These are phyloP conservation scores for Alfaro cultratus DNA, from an alignment of 2,797 vertebrate genomes.

Conservation along the genomic window DNA sequence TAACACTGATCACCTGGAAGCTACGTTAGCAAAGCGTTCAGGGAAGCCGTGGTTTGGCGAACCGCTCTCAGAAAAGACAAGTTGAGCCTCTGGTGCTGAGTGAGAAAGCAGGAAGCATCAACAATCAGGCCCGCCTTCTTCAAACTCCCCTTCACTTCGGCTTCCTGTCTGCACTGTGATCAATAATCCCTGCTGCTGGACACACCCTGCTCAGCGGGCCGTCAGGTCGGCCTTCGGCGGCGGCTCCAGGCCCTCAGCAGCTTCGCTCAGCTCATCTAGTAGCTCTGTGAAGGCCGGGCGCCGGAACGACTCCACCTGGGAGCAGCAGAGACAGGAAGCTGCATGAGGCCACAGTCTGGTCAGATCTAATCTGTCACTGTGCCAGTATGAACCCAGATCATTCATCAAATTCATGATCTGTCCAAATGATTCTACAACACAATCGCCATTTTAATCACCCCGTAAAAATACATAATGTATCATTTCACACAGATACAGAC, in stretches of 20 bases:
- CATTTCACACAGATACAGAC: neutral
- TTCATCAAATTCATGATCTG: neutral
- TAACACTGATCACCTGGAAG: constrained; percentile 7
- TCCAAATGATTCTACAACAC: neutral
- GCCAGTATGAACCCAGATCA: neutral
- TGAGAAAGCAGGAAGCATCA: constrained; percentile 13
- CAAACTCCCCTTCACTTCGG: constrained; percentile 16
- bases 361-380: neutral
- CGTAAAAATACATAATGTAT: neutral
- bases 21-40: neutral
- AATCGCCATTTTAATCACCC: neutral
- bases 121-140: neutral
- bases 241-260: constrained; percentile 79
- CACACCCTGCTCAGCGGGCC: constrained; percentile 64
- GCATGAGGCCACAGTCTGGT: no score
- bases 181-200: constrained; percentile 7
- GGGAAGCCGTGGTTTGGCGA: constrained; percentile 15
- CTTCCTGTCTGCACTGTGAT: constrained; percentile 30
- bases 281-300: constrained; percentile 87
- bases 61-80: constrained; percentile 10
- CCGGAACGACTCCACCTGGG: constrained; percentile 86
- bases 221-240: constrained; percentile 60
- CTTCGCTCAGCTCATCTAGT: constrained; percentile 85
- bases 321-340: neutral
- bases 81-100: constrained; percentile 2